Evolutionary conservation across 2,113 vertebrate species (phyloP).

Genomic region (Rafetus swinhoei): DNA sequence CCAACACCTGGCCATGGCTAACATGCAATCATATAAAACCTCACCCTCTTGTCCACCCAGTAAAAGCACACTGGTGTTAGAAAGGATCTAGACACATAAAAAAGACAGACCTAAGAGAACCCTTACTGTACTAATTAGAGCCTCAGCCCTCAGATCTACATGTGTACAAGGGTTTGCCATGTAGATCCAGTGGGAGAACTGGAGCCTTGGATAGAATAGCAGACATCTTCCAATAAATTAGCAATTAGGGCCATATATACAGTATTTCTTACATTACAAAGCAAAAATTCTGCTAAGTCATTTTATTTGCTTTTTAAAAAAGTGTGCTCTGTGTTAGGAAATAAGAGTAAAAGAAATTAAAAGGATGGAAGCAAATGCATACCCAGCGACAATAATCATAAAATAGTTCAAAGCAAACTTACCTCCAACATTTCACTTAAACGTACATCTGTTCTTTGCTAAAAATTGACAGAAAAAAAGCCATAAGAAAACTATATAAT

Average conservation of each 20-base stretch:
- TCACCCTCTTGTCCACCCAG: background rate
- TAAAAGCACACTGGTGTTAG: background rate
- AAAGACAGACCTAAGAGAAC: background rate
- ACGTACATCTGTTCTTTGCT: conserved; percentile 99
- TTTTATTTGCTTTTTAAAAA: background rate
- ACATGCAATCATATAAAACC: background rate
- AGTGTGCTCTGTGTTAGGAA: background rate
- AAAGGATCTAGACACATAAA: background rate
- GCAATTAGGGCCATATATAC: background rate
- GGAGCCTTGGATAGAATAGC: background rate
- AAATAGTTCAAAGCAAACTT: conserved; percentile 49
- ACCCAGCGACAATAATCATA: conserved; percentile 16
- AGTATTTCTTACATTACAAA: background rate
- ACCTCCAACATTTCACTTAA: conserved; percentile 99
- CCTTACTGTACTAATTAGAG: background rate
- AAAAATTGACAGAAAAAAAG: conserved; percentile 7
- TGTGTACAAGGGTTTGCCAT: background rate
- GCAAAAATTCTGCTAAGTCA: background rate
- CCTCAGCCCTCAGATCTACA: background rate
- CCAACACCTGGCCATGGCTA: background rate
- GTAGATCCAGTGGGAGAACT: background rate
- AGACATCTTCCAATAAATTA: accelerated
- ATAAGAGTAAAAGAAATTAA: background rate
- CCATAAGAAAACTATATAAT: background rate
- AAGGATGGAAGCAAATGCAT: background rate